phyloP scores from a whole-genome alignment of 2,113 vertebrate genomes.

The Symphodus melops region DNA sequence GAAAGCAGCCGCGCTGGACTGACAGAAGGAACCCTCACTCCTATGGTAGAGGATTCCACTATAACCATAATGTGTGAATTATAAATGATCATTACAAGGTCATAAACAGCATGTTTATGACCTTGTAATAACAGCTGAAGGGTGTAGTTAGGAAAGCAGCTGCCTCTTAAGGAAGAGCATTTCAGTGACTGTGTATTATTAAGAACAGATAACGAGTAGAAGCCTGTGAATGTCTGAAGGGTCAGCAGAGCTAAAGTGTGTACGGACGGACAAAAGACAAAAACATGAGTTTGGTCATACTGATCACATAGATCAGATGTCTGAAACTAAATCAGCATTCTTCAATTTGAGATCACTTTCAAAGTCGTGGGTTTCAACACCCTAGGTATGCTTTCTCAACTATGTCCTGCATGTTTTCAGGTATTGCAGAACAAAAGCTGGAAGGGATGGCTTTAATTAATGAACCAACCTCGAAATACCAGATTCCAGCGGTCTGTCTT shows the following conservation, averaged over 20 bases:
- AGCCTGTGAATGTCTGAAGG: not conserved
- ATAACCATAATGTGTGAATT: not conserved
- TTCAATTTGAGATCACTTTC: not conserved
- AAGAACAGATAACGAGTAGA: not conserved
- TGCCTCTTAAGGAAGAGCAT: conserved; percentile 2
- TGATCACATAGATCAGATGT: not conserved
- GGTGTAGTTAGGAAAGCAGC: not conserved
- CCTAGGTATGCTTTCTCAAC: too few relatives aligned
- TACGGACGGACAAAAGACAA: not conserved
- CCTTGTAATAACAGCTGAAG: not conserved
- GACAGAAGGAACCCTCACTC: not conserved
- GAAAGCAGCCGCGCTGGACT: not conserved
- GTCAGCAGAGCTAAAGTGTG: conserved; percentile 5
- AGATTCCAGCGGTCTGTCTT: too few relatives aligned
- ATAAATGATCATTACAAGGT: not conserved
- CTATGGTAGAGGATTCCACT: not conserved
- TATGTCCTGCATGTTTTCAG: too few relatives aligned
- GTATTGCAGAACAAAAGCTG: too few relatives aligned
- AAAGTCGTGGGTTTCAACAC: too few relatives aligned
- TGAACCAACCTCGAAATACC: too few relatives aligned
- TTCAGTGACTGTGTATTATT: conserved; percentile 27
- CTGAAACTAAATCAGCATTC: not conserved
- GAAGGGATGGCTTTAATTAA: too few relatives aligned
- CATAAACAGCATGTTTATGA: not conserved
- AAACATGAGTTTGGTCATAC: not conserved